phyloP scores from a whole-genome alignment of 2,113 vertebrate genomes.

The Canis aureus region DNA sequence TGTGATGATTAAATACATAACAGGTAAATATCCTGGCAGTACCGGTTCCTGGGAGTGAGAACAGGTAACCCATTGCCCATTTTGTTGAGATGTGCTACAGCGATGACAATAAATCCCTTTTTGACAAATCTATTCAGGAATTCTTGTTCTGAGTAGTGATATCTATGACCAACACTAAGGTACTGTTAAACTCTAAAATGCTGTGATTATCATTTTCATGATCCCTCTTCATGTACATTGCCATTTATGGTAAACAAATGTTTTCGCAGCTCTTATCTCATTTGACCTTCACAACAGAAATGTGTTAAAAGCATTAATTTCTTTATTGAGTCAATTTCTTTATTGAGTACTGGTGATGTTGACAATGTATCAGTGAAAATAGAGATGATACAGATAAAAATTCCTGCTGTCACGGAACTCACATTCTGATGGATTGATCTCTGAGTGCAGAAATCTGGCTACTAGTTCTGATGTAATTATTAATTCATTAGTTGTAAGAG shows the following conservation, averaged over 20 bases:
- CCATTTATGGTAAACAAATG: slow-evolving; percentile 20
- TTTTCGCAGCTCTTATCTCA: background rate
- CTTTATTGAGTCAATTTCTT: background rate
- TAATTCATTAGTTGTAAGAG: slow-evolving; percentile 40
- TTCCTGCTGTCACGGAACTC: background rate
- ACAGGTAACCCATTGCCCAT: background rate
- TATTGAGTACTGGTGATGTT: slow-evolving; percentile 6
- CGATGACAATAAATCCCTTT: slow-evolving; percentile 33
- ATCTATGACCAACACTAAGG: background rate
- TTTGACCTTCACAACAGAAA: slow-evolving; percentile 55
- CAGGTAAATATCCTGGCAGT: slow-evolving; percentile 40
- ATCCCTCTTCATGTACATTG: slow-evolving; percentile 12
- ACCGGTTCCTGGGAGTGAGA: slow-evolving; percentile 42
- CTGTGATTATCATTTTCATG: slow-evolving; percentile 33
- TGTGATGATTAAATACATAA: slow-evolving; percentile 36
- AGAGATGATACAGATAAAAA: slow-evolving; percentile 5
- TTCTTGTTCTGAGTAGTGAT: slow-evolving; percentile 32
- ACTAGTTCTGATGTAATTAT: slow-evolving; percentile 50
- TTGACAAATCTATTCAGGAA: slow-evolving; percentile 52
- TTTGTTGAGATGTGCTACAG: slow-evolving; percentile 17
- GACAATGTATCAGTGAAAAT: slow-evolving; percentile 21
- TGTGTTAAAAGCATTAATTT: slow-evolving; percentile 37
- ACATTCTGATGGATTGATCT: slow-evolving; percentile 43
- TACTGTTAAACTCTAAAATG: slow-evolving; percentile 47
- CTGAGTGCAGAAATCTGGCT: slow-evolving; percentile 42